Evolutionary conservation across 92 coral and sea anemone species (phyloP), one percentile per base, ranked within the genome.

Genomic region (Chrysogorgia sp.): DNA sequence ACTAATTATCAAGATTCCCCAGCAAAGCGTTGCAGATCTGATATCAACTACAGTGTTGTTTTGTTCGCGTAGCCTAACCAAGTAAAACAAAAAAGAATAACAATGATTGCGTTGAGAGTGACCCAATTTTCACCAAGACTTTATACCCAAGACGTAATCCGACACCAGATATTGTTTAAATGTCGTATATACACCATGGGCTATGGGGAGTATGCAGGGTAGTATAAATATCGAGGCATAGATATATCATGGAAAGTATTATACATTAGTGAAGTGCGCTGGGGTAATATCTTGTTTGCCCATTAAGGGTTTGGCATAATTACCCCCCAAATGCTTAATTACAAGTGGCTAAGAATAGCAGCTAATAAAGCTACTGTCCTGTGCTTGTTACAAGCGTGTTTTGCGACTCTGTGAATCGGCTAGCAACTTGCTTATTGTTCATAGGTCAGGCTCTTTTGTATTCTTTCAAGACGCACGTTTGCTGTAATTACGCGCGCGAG

Each of bases 341-440:
- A 72, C 79, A 69, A 69, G 76, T 69, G 79, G 79, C 64, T 29
- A 72, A 49, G 79, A 53, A 72, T 52, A 56, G 79, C 10, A 14
- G 33, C 63, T 72, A 72, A 72, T 72, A 72, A 72, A 72, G 63
- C 31, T 29, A 72, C 79, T 32, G 34, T n/a, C 79, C 53, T 26
- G 52, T 32, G 33, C 48, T 72, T 24, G 15, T 69, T 17, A 24
- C 65, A 56, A 50, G 64, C 78, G 24, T 35, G 78, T 32, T 72
- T 31, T 10, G 10, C 50, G 3, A 52, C 64, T 31, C 79, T 34
- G 28, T 48, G 21, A 29, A 56, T 72, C 50, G 64, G 79, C 79
- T 72, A 72, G 79, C 65, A 72, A 72, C 79, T 53, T 55, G 53
- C 50, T n/a, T 40, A 72, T 72, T 72, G 79, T 72, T 53, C 41